Conservation (phyloP, 2,113 vertebrate genomes). For the Gymnarchus niloticus region DNA sequence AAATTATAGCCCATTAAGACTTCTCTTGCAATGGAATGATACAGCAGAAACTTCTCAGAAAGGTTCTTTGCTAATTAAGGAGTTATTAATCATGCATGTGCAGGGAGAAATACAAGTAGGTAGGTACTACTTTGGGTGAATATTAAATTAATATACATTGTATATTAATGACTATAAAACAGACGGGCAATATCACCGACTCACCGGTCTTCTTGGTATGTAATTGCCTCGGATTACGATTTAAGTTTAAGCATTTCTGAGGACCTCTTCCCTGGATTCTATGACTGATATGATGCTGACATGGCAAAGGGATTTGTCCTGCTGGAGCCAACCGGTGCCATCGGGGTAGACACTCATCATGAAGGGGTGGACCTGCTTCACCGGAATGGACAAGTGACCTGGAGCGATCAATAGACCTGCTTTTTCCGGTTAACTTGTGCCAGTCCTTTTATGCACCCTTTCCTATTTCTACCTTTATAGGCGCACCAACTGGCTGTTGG, state of each 20-base stretch:
- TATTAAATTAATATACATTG: background rate
- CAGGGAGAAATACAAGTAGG: background rate
- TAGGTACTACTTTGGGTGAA: background rate
- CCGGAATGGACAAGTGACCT: no score
- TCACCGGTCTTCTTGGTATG: background rate
- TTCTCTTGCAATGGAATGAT: background rate
- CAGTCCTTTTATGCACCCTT: no score
- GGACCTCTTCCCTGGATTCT: background rate
- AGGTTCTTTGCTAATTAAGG: background rate
- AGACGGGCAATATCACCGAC: background rate
- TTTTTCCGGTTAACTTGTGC: no score
- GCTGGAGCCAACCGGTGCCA: no score
- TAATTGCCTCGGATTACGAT: background rate
- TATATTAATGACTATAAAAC: background rate
- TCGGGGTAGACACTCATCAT: no score
- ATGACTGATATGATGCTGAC: background rate
- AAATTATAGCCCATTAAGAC: background rate
- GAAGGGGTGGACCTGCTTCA: no score
- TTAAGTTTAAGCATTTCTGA: background rate
- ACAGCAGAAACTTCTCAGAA: background rate
- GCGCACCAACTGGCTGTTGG: no score
- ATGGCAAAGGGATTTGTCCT: no score
- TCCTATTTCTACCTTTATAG: no score
- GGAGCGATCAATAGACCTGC: no score
- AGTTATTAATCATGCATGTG: slow-evolving; percentile 3